Evolutionary conservation across 2,888 invertebrate species (phyloP).

Genomic region (Parochlus steinenii): DNA sequence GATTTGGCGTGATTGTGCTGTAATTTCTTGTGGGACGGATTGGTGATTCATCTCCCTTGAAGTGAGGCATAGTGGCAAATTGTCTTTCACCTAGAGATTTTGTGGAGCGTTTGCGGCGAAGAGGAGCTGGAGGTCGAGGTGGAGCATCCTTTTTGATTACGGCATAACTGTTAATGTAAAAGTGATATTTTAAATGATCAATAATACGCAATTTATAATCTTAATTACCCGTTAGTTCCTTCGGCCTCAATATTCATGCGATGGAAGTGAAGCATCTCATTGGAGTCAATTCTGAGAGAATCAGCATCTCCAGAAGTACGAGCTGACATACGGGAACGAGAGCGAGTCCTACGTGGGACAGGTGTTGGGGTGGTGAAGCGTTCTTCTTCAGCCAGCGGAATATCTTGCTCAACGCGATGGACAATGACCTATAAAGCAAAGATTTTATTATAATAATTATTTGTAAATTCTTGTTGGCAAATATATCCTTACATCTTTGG

Average conservation of each 20-base stretch:
- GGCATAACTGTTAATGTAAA: slow-evolving; percentile 44
- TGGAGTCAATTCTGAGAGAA: slow-evolving; percentile 38
- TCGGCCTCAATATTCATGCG: slow-evolving; percentile 28
- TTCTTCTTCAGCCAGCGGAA: slow-evolving; percentile 36
- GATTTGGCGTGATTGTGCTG: slow-evolving; percentile 38
- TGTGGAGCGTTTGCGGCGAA: slow-evolving; percentile 37
- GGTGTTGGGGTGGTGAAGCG: slow-evolving; percentile 40
- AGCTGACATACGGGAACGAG: slow-evolving; percentile 43
- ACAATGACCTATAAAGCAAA: slow-evolving; percentile 40
- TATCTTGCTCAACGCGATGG: slow-evolving; percentile 47
- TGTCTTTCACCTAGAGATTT: slow-evolving; percentile 39
- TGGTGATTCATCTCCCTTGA: slow-evolving; percentile 29
- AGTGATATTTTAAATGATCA: slow-evolving; percentile 27
- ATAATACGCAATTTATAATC: slow-evolving; percentile 14
- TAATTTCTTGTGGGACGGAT: slow-evolving; percentile 45
- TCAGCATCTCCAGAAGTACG: slow-evolving; percentile 55
- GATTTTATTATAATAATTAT: neutral
- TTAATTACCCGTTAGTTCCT: slow-evolving; percentile 27
- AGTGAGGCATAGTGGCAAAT: slow-evolving; percentile 51
- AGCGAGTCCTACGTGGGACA: slow-evolving; percentile 35
- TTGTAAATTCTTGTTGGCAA: slow-evolving; percentile 14
- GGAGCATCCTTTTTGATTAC: slow-evolving; percentile 53
- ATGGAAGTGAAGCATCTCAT: slow-evolving; percentile 23
- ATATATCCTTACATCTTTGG: slow-evolving; percentile 3
- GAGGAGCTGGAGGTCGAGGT: slow-evolving; percentile 43